Evolutionary conservation across 1,140 invertebrate species (phyloP).

Genomic region (Chelonus insularis): DNA sequence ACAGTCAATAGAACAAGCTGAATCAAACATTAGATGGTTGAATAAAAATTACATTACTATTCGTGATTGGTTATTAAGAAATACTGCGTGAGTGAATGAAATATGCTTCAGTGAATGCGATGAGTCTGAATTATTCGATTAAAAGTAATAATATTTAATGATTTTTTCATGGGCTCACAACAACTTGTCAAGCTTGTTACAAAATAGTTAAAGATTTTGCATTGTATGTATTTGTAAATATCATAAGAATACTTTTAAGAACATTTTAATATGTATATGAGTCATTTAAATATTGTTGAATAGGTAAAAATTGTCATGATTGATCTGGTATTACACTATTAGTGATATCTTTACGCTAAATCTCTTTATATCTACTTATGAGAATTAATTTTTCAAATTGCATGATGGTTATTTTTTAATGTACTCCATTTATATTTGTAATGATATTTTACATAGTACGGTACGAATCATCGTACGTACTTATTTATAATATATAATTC

Average conservation of each 20-base stretch:
- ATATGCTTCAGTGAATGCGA: neutral
- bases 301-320: neutral
- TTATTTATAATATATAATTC: too few species aligned
- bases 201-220: conserved; percentile 16
- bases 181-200: conserved; percentile 21
- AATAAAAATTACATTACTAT: conserved; percentile 73
- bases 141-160: neutral
- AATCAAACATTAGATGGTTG: conserved; percentile 82
- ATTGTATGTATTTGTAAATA: conserved; percentile 22
- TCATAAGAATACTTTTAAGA: too few species aligned
- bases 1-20: conserved; percentile 77
- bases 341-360: neutral
- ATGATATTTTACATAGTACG: too few species aligned
- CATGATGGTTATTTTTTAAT: too few species aligned
- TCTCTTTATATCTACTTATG: neutral
- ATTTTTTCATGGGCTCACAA: conserved; percentile 22
- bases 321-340: neutral
- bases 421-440: too few species aligned
- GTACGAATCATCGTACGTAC: too few species aligned
- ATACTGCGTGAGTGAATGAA: conserved; percentile 27
- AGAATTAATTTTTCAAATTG: too few species aligned
- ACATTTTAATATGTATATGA: conserved; percentile 11
- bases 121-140: neutral
- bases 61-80: conserved; percentile 68
- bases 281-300: neutral